Base-by-base conservation (phyloP, 2,113 vertebrate species). In the Falcunculus frontatus region DNA sequence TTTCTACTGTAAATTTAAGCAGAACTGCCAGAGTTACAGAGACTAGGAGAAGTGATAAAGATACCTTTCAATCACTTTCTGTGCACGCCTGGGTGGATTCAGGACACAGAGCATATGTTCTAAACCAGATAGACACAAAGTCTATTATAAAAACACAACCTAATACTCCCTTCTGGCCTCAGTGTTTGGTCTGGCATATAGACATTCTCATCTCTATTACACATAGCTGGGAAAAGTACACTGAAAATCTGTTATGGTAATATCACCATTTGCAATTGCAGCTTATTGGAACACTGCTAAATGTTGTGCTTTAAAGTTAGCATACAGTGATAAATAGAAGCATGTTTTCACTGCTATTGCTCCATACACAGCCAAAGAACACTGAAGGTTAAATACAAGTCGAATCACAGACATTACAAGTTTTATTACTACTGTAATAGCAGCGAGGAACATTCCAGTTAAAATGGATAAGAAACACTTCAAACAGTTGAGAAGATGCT, bases 1-100 rank as follows among this genome's bases (percentile, higher is more conserved):
- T 97, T 94, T 79, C 44, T 90, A 74, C 91, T 93, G 68, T 90
- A 95, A 87, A 84, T 91, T 90, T 90, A 89, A 88, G 62, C 39
- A 82, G 87, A 89, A 64, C 47, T 84, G 41, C 52, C 37, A 90
- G n/a, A 65, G 21, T 94, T 87, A 68, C 53, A 74, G 69, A 37
- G 49, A 47, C 56, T n/a, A 35, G 25, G 35, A 87, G n/a, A 50
- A 87, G 44, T 67, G 83, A 93, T 93, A 62, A 82, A 90, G 55
- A 83, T 77, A 83, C 33, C 63, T 91, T 95, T 94, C 90, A 84
- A 53, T 91, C 92, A 72, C 49, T 92, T 68, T 92, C 57, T 76
- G 10, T 79, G 27, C 60, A 59, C 47, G 60, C 47, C 33, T 91
- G 78, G 29, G 29, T 70, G 49, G 69, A 87, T 59, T 23, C 55